Evolutionary conservation across 2,888 invertebrate genomes (phyloP), one percentile per base, ranked within the genome.

Genomic region (Drosophila prolongata): DNA sequence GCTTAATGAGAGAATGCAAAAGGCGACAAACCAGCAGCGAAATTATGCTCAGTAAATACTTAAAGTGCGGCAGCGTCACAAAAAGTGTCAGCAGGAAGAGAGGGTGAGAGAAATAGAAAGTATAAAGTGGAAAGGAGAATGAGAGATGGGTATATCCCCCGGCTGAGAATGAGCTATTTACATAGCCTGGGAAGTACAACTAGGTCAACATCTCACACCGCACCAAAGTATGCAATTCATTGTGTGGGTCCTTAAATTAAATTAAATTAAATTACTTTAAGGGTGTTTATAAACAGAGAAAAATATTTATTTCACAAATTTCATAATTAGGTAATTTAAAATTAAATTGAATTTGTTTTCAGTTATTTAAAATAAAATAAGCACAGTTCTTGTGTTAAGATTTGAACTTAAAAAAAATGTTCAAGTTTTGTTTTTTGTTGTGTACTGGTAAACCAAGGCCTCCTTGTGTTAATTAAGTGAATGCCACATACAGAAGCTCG

Each of bases 1-100:
- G 80, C 80, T 86, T 86, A 88, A 88, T 83, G 87, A 88, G 80
- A 77, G 82, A 77, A 76, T 75, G 74, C 72, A 78, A 71, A 74
- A 76, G 76, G 82, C 82, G 88, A 81, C 79, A 83, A 66, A 71
- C 59, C 73, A 76, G 71, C 80, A 76, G 72, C 69, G 53, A 86
- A 77, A 75, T 86, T 79, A 75, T 82, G 73, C 74, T 70, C 60
- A 64, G 83, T 69, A 88, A 85, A 88, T 81, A 77, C 73, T 88
- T 86, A 58, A 82, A 57, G 66, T 71, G 61, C 64, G 77, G 37
- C 66, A 80, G 43, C 43, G 27, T 38, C 62, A 59, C 54, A 78
- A 55, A 60, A 60, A 68, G 61, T 53, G 50, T 34, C 27, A 34
- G 27, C 27, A 71, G 49, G 40, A 19, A 62, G 50, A 6, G 19